Percentiles rank a stretch among this genome's conserved stretches.
Conservation (phyloP, 1,140 invertebrate genomes). For the Caenorhabditis brenneri region DNA sequence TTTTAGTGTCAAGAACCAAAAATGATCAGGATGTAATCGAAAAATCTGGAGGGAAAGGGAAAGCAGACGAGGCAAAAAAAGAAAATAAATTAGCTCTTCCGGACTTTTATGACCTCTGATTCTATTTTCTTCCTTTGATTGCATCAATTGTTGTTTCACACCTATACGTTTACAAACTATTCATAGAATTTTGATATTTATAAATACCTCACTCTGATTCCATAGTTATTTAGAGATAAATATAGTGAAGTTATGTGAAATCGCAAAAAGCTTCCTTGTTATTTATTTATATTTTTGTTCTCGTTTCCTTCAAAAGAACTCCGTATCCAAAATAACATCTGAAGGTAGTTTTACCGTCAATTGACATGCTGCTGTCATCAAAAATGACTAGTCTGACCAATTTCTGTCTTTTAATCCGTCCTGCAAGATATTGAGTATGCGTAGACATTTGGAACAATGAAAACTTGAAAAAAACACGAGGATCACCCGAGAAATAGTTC, state of each 20-base stretch:
- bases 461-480: not conserved
- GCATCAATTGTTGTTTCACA: conserved; percentile 33
- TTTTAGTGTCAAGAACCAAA: conserved; percentile 2
- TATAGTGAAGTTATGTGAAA: not conserved
- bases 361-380: not conserved
- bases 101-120: conserved; percentile 26
- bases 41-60: not conserved
- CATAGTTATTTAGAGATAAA: not conserved
- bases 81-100: conserved; percentile 43
- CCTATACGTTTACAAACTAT: not conserved
- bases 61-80: not conserved
- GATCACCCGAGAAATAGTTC: not conserved
- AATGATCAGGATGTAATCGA: conserved; percentile 15
- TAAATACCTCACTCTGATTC: not conserved
- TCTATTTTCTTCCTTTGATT: conserved; percentile 7
- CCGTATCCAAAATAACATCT: not conserved
- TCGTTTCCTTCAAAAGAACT: not conserved
- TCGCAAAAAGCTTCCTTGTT: not conserved
- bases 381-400: not conserved
- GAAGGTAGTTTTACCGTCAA: not conserved
- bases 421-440: not conserved
- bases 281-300: not conserved
- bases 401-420: not conserved
- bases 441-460: not conserved
- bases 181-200: not conserved